These are phyloP conservation scores for Sebastes variabilis DNA, from an alignment of 2,797 vertebrate species.

Conservation along the genomic window DNA sequence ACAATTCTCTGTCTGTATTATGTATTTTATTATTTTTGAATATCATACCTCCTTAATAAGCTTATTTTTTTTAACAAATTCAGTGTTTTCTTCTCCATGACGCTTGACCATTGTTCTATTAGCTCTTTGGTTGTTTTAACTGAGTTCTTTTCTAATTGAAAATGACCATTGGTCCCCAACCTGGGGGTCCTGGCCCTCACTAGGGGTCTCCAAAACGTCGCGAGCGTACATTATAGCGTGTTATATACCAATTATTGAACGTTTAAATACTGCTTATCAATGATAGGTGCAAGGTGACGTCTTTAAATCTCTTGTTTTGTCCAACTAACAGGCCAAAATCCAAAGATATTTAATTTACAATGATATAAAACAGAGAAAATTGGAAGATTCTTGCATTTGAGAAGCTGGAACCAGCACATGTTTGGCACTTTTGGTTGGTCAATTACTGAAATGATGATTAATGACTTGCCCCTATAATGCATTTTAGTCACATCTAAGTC, in stretches of 20 bases:
- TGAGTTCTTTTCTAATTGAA: too few species aligned
- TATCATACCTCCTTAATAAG: fast-evolving
- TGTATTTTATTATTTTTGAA: too few species aligned
- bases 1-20: too few species aligned
- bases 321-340: background rate
- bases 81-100: too few species aligned
- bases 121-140: fast-evolving
- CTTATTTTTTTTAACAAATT: fast-evolving
- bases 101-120: too few species aligned
- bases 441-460: background rate
- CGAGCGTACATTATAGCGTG: background rate
- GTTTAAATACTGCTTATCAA: background rate
- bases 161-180: fast-evolving
- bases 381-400: background rate
- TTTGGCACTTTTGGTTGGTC: background rate
- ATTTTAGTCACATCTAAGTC: background rate
- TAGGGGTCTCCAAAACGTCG: fast-evolving
- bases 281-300: background rate
- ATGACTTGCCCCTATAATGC: background rate
- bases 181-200: fast-evolving
- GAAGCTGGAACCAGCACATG: background rate
- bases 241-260: background rate
- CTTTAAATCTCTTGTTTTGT: background rate
- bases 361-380: too few species aligned
- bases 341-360: background rate